Base-by-base conservation (phyloP, 2,113 vertebrate genomes). In the Sebastes fasciatus region DNA sequence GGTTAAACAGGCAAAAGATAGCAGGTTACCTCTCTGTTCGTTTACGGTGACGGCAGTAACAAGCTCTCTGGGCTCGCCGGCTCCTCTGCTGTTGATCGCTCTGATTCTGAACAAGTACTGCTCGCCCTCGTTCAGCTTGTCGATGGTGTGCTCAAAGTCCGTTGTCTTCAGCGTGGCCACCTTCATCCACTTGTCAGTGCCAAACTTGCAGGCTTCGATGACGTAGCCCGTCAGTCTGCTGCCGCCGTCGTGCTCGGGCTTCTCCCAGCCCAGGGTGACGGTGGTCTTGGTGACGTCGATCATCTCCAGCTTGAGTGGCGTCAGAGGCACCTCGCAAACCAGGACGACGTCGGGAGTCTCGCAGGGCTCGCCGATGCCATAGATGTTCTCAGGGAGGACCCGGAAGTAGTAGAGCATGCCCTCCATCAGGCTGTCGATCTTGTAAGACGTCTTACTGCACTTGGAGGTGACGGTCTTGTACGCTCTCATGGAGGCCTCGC, bases 401-500 rank as follows among this genome's bases (percentile, higher is more conserved):
- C 98, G 96, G 94, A 99, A 99, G 91, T 99, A 99, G 94, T 99
- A 99, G 73, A 99, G 91, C 92, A 96, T 95, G 90, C 98, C 98
- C 93, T 99, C 98, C 83, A 96, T 88, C 68, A 99, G 96, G 71
- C 96, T 95, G 16, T 96, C 96, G 16, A 99, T 95, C 94, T 97
- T 96, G 82, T 96, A 99, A 71, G 97, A 95, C 19, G 98, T 98
- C 94, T 99, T 99, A 91, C 91, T 97, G 90, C 98, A 99, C 92
- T 99, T 99, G 63, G 96, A 96, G 48, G 98, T 99, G 64, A 99
- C 95, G 1, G 98, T 99, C 91, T 99, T 99, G 91, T 97, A 99
- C 76, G 98, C 98, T 95, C 98, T 97, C 98, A 99, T 99, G 48
- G 98, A 96, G 34, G 98, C 98, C 85, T 99, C 98, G 49, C 98